Evolutionary conservation across 2,797 vertebrate genomes (phyloP), one percentile per base, ranked within the genome.

Genomic region (Trachops cirrhosus): DNA sequence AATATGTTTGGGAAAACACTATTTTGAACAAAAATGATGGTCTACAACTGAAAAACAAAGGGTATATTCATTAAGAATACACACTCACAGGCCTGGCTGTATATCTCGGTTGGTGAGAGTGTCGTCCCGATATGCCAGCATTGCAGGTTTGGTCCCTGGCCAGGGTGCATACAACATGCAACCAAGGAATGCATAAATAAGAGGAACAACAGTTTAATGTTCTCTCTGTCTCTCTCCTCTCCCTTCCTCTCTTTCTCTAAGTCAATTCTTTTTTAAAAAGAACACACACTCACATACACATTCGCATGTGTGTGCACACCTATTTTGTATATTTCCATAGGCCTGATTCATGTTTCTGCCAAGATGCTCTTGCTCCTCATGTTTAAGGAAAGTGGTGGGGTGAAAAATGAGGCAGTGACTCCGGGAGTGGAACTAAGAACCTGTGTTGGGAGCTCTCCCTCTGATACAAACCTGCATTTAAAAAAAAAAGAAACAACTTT

Each of bases 1-100:
- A 39, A 50, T 91, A 62, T 91, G 14, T 57, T 87, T 68, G 82
- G 34, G 18, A 77, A 94, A 93, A 90, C 24, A 88, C 34, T 34
- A 68, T 59, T 93, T 87, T 59, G n/a, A 96, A 86, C 54, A 95
- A 80, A 95, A 14, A 68, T 67, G 52, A 93, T 86, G n/a, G 16
- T 79, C n/a, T 64, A 44, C 24, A 74, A 77, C n/a, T 62, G 50
- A 93, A 71, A 41, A 93, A 44, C 59, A 52, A 91, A 85, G 16
- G 83, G 2, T 79, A 22, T 90, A 44, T 50, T 93, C 48, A 91
- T 74, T 87, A 75, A 86, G 39, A 88, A 83, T 9, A 86, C 67
- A 87, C 12, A 84, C 6, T 75, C 19, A 57, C 46, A 78, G 59
- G 59, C 29, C 59, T 62, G 59, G 59, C 29, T 32, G 29, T 32